Conservation (phyloP, 2,888 invertebrate species). For the Sesia apiformis region DNA sequence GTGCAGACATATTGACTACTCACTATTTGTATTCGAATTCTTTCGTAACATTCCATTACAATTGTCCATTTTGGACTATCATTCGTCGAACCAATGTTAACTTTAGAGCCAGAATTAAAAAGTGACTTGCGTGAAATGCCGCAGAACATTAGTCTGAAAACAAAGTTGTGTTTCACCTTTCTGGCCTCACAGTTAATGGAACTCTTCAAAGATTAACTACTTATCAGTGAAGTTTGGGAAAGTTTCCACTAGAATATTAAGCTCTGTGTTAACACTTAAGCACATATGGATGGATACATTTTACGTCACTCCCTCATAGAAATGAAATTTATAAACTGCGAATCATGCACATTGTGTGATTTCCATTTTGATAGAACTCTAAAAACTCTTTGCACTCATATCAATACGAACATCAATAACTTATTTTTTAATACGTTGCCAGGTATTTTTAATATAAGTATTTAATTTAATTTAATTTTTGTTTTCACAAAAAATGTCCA, state of each 20-base stretch:
- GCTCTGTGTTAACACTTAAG: too few species aligned
- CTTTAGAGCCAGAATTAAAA: background rate
- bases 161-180: background rate
- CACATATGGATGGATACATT: too few species aligned
- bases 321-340: too few species aligned
- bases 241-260: background rate
- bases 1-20: slow-evolving; percentile 32
- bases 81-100: background rate
- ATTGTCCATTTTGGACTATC: slow-evolving; percentile 4
- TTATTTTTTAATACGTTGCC: too few species aligned
- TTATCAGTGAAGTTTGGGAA: background rate
- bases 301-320: too few species aligned
- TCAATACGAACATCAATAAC: too few species aligned
- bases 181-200: background rate
- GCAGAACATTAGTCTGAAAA: background rate
- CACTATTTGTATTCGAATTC: slow-evolving; percentile 49
- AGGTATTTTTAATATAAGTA: too few species aligned
- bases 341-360: too few species aligned
- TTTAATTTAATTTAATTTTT: too few species aligned
- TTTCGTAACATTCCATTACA: slow-evolving; percentile 31
- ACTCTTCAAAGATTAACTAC: background rate
- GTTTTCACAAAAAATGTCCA: too few species aligned
- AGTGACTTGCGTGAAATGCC: background rate
- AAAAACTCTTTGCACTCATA: too few species aligned
- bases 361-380: too few species aligned